These are phyloP conservation scores for Equus quagga DNA, from an alignment of 2,113 vertebrate genomes.

Conservation along the genomic window DNA sequence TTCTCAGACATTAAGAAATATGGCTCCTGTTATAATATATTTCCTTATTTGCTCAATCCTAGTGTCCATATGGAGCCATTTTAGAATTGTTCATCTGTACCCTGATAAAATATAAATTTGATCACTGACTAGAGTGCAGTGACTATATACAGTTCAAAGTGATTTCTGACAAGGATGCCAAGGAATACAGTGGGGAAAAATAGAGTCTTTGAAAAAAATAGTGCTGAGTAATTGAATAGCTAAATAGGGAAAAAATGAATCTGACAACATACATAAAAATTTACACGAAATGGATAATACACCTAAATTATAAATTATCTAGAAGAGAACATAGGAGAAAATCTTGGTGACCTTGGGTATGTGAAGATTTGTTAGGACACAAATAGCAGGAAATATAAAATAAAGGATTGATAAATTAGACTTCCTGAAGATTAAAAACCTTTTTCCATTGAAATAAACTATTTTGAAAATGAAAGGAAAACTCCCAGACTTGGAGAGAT, in stretches of 20 bases:
- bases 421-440: not conserved
- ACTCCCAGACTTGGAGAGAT: not conserved
- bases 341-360: not conserved
- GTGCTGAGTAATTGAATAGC: not conserved
- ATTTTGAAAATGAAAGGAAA: not conserved
- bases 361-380: not conserved
- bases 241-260: not conserved
- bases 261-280: not conserved
- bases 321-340: not conserved
- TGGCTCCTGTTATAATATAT: not conserved
- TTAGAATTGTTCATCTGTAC: not conserved
- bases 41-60: not conserved
- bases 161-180: not conserved
- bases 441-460: not conserved
- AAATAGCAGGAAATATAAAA: not conserved
- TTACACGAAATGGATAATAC: not conserved
- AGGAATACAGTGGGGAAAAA: not conserved
- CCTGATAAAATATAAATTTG: not conserved
- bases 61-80: not conserved
- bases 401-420: not conserved
- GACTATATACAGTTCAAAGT: not conserved
- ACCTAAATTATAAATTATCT: not conserved
- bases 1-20: not conserved
- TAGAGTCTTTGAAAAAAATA: not conserved
- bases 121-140: not conserved